Conservation (phyloP, 2,113 vertebrate genomes). For the Penelope pileata region DNA sequence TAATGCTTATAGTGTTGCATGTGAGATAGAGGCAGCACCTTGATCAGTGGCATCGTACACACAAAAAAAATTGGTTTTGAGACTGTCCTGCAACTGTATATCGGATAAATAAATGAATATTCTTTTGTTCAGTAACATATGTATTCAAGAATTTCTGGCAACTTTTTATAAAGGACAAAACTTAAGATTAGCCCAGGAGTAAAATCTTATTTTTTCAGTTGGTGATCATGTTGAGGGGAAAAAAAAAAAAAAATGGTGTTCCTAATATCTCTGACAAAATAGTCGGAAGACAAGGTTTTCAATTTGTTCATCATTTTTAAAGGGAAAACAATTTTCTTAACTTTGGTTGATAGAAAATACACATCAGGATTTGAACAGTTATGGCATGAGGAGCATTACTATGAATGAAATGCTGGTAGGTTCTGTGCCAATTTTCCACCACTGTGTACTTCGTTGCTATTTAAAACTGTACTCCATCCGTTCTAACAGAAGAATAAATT, state of each 20-base stretch:
- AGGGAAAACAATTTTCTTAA: conserved; percentile 49
- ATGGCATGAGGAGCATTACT: conserved; percentile 65
- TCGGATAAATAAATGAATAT: conserved; percentile 40
- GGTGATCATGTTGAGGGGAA: not conserved
- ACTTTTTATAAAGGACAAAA: conserved; percentile 29
- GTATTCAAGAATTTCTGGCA: conserved; percentile 32
- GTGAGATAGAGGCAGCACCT: conserved; percentile 49
- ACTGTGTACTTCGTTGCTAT: conserved; percentile 90
- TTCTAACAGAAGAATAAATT: conserved; percentile 88
- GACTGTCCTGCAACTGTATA: conserved; percentile 36
- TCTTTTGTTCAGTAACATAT: conserved; percentile 28
- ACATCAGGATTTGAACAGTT: conserved; percentile 67
- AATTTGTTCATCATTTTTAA: conserved; percentile 51
- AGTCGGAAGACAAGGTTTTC: conserved; percentile 40
- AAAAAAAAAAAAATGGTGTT: not conserved
- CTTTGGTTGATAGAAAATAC: conserved; percentile 50
- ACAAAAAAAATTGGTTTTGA: conserved; percentile 42
- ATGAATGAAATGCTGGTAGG: conserved; percentile 73
- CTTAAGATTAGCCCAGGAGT: conserved; percentile 54
- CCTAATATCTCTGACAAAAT: conserved; percentile 12
- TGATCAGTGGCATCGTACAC: conserved; percentile 54
- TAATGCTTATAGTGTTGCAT: conserved; percentile 52
- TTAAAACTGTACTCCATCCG: conserved; percentile 93
- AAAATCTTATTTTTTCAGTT: conserved; percentile 49
- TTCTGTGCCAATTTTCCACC: conserved; percentile 82